phyloP scores from a whole-genome alignment of 1,140 invertebrate genomes.

The Zaprionus vittiger region DNA sequence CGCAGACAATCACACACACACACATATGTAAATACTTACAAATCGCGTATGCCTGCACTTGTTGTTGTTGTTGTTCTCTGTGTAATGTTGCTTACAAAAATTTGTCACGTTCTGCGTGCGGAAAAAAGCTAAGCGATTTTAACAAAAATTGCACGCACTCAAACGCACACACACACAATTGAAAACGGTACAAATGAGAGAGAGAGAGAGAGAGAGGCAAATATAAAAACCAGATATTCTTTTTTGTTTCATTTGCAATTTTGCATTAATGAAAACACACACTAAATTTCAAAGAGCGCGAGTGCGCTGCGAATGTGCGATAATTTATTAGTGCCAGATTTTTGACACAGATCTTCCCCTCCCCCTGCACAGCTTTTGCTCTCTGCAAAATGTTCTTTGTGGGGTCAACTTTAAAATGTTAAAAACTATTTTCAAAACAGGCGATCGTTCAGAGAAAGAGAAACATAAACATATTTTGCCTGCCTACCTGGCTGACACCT shows the following conservation, averaged over 20 bases:
- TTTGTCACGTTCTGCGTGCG: conserved; percentile 66
- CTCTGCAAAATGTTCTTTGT: neutral
- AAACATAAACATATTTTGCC: conserved; percentile 20
- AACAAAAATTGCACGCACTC: conserved; percentile 54
- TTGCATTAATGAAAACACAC: conserved; percentile 63
- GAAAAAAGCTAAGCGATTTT: conserved; percentile 40
- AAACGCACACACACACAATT: conserved; percentile 39
- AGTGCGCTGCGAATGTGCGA: conserved; percentile 58
- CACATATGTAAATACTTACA: neutral
- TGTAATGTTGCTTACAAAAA: conserved; percentile 54
- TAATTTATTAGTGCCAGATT: conserved; percentile 77
- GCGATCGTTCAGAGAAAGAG: conserved; percentile 11
- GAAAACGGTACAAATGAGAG: conserved; percentile 29
- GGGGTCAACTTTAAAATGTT: neutral
- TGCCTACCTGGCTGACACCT: conserved; percentile 51
- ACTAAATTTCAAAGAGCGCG: conserved; percentile 23
- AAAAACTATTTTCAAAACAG: conserved; percentile 43
- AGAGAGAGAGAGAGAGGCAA: conserved; percentile 6
- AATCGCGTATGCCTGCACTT: conserved; percentile 8
- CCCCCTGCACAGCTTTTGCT: neutral
- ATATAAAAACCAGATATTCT: conserved; percentile 67
- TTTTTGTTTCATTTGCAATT: conserved; percentile 56
- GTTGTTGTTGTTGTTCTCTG: conserved; percentile 31
- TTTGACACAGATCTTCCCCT: conserved; percentile 54
- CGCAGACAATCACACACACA: conserved; percentile 7